Evolutionary conservation across 2,888 invertebrate genomes (phyloP).

Genomic region (Coenonympha glycerion): DNA sequence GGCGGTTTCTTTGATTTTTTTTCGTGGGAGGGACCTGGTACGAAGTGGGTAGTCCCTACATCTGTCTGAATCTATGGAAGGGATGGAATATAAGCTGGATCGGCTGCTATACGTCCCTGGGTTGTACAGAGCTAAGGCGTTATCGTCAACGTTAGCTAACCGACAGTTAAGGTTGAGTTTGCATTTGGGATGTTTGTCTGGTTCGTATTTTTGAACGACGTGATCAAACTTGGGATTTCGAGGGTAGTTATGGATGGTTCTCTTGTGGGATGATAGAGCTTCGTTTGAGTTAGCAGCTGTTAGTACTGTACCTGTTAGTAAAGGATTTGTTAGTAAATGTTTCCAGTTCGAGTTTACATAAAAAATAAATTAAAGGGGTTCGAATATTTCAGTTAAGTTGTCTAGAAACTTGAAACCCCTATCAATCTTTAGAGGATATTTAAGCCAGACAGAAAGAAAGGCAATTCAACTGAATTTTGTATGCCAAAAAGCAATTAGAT

Average conservation of each 20-base stretch:
- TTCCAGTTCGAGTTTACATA: background rate
- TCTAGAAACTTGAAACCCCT: too few relatives aligned
- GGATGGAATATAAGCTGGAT: conserved; percentile 57
- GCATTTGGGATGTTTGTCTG: conserved; percentile 50
- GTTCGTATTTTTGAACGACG: conserved; percentile 47
- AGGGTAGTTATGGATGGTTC: conserved; percentile 48
- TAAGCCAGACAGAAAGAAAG: too few relatives aligned
- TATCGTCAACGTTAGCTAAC: conserved; percentile 30
- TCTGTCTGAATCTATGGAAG: conserved; percentile 61
- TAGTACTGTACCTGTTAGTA: conserved; percentile 49
- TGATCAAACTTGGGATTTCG: conserved; percentile 51
- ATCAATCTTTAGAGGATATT: too few relatives aligned
- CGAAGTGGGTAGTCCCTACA: conserved; percentile 45
- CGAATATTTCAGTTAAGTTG: too few relatives aligned
- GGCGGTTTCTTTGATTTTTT: conserved; percentile 23
- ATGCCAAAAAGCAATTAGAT: too few relatives aligned
- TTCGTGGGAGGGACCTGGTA: conserved; percentile 51
- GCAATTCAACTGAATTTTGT: too few relatives aligned
- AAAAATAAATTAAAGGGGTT: too few relatives aligned
- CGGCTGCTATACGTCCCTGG: conserved; percentile 42
- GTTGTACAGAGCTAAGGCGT: conserved; percentile 33
- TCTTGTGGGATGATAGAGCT: conserved; percentile 43
- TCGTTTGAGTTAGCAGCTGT: conserved; percentile 32
- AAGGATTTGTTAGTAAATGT: conserved; percentile 6
- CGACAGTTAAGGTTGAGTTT: conserved; percentile 49